A percentile compares a stretch with the other conserved stretches of the same genome.
phyloP scores from a whole-genome alignment of 92 coral and sea anemone genomes.

The Porites lobata region DNA sequence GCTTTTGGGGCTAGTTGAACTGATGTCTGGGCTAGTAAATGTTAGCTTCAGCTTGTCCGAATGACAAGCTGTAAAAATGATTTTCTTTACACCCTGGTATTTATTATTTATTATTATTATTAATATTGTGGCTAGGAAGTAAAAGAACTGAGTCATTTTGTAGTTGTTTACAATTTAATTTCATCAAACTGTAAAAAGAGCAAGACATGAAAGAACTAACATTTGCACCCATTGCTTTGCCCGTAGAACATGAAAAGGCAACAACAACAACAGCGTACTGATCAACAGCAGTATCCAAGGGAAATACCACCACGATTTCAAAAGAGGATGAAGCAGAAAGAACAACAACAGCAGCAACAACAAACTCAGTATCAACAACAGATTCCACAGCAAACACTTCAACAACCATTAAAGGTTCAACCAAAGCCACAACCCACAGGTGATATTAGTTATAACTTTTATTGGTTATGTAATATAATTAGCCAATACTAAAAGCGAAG shows the following conservation, averaged over 20 bases:
- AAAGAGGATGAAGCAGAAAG: constrained; percentile 90
- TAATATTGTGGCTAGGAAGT: no score
- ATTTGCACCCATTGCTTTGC: not conserved
- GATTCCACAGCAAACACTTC: constrained; percentile 52
- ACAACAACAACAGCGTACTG: constrained; percentile 92
- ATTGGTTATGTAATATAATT: no score
- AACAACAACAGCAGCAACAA: constrained; percentile 79
- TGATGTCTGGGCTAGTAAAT: no score
- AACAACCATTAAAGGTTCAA: constrained; percentile 68
- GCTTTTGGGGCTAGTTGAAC: no score
- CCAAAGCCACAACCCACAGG: constrained; percentile 83
- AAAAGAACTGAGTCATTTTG: no score
- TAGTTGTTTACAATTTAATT: no score
- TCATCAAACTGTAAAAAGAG: no score
- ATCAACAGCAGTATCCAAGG: constrained; percentile 96
- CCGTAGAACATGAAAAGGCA: constrained; percentile 62
- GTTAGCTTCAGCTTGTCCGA: no score
- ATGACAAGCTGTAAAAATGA: no score
- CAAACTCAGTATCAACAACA: constrained; percentile 68
- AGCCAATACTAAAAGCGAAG: no score
- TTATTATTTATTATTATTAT: no score
- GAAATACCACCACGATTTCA: constrained; percentile 98
- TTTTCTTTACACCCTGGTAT: no score
- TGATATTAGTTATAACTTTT: constrained; percentile 23
- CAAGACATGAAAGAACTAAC: not conserved